Percentiles rank a stretch among this genome's conserved stretches.
Conservation (phyloP, 64 coral and sea anemone genomes). For the Platygyra sinensis region DNA sequence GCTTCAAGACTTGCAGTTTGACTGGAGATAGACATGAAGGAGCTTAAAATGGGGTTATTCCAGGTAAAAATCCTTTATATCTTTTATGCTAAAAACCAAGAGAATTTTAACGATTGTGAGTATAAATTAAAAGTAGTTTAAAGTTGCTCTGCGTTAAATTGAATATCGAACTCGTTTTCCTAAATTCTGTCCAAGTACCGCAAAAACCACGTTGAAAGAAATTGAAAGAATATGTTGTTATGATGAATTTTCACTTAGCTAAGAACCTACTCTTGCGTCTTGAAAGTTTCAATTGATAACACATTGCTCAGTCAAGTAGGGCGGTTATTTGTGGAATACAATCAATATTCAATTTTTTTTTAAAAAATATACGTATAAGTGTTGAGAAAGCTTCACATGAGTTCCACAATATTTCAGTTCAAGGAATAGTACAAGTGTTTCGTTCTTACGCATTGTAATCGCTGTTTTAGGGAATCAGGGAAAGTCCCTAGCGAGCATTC, state of each 20-base stretch:
- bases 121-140: not conserved
- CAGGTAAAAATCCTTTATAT: not conserved
- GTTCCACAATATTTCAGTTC: conserved; percentile 9
- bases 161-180: not conserved
- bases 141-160: not conserved
- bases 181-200: not conserved
- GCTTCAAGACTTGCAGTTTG: not conserved
- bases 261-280: not conserved
- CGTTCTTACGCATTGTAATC: not conserved
- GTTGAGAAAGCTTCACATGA: not conserved
- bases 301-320: not conserved
- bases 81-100: not conserved
- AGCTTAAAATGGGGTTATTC: not conserved
- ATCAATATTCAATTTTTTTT: not conserved
- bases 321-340: conserved; percentile 26
- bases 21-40: not conserved
- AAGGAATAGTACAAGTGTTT: not conserved
- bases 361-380: not conserved
- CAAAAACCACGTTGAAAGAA: not conserved
- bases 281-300: not conserved
- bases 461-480: not conserved
- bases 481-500: not conserved
- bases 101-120: not conserved
- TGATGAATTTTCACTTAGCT: not conserved
- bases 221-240: not conserved